These are phyloP conservation scores for Oncopeltus fasciatus DNA, from an alignment of 1,140 invertebrate genomes.

Conservation along the genomic window DNA sequence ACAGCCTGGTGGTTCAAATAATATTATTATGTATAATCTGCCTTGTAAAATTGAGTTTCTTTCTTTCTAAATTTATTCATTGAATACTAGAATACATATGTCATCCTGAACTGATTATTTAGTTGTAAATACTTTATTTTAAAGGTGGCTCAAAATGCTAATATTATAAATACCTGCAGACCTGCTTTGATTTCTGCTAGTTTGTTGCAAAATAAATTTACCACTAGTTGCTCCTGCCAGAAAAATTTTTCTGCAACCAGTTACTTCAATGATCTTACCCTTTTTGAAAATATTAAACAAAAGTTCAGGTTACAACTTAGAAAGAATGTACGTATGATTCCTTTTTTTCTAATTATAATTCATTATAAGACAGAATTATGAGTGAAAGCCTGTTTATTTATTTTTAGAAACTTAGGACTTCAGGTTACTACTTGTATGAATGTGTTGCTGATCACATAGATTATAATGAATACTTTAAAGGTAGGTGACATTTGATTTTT, in stretches of 20 bases:
- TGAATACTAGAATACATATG: no score
- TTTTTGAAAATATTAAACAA: background rate
- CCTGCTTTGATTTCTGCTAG: background rate
- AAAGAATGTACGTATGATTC: constrained; percentile 1
- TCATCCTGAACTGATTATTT: no score
- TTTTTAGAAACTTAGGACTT: constrained; percentile 40
- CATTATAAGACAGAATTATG: no score
- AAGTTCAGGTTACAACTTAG: constrained; percentile 11
- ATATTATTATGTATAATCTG: no score
- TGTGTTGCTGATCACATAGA: constrained; percentile 42
- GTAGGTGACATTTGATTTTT: no score
- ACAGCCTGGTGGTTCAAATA: no score
- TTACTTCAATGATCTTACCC: background rate
- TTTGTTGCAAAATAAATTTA: no score
- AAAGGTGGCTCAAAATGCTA: background rate
- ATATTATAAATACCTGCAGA: background rate
- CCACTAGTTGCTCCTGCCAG: background rate
- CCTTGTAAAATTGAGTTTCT: no score
- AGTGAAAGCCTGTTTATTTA: background rate
- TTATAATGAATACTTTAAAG: constrained; percentile 30
- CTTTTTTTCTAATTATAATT: background rate
- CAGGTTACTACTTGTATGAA: constrained; percentile 47
- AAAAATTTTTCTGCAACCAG: background rate
- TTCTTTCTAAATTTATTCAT: no score
- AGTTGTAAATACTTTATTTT: no score